Conservation (phyloP, 2,888 invertebrate genomes). For the Uropetala carovei region DNA sequence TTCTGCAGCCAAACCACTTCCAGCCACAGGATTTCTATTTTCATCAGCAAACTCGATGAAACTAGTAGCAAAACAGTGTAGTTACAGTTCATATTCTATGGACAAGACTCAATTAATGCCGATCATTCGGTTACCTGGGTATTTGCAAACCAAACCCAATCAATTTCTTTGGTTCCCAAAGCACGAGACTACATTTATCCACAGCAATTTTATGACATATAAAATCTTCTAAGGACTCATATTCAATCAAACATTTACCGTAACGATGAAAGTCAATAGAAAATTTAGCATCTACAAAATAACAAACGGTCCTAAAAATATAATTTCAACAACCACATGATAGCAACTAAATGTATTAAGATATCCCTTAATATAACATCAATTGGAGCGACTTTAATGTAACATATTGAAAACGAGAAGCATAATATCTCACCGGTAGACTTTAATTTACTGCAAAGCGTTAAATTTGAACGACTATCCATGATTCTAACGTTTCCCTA, state of each 20-base stretch:
- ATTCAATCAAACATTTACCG: slow-evolving; percentile 59
- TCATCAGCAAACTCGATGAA: background rate
- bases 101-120: background rate
- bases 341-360: no score
- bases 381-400: background rate
- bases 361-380: no score
- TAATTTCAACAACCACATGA: background rate
- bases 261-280: slow-evolving; percentile 61
- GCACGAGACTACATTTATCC: slow-evolving; percentile 48
- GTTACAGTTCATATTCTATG: background rate
- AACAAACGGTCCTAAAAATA: background rate
- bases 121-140: slow-evolving; percentile 55
- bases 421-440: background rate
- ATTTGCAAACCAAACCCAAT: slow-evolving; percentile 54
- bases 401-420: background rate
- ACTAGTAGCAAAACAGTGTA: background rate
- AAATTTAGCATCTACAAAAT: slow-evolving; percentile 18
- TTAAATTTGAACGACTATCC: background rate
- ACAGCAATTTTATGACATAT: slow-evolving; percentile 60
- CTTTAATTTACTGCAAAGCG: background rate
- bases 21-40: no score
- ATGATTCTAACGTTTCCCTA: background rate
- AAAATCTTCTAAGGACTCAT: slow-evolving; percentile 60
- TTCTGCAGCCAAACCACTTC: background rate
- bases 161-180: slow-evolving; percentile 56